A percentile compares a stretch with the other conserved stretches of the same genome.
Evolutionary conservation across 92 coral and sea anemone genomes (phyloP).

Genomic region (Zoanthus solanderi): DNA sequence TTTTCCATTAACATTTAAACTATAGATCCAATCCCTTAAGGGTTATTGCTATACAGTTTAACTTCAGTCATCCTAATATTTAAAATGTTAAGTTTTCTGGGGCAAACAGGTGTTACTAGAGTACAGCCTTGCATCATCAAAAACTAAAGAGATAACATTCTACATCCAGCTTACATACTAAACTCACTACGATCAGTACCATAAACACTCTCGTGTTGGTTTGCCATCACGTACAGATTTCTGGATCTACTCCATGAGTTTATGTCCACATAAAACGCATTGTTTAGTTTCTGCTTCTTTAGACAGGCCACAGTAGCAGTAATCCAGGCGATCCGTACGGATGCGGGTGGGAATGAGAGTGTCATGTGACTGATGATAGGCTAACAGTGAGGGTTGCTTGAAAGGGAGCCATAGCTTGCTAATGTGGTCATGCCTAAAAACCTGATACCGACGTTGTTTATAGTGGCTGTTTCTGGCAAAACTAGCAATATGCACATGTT

Average conservation of each 20-base stretch:
- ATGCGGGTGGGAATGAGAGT: background rate
- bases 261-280: slow-evolving; percentile 63
- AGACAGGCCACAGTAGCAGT: slow-evolving; percentile 56
- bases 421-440: slow-evolving; percentile 63
- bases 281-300: background rate
- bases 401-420: slow-evolving; percentile 69
- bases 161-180: background rate
- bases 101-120: background rate
- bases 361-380: slow-evolving; percentile 37
- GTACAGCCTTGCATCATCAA: background rate
- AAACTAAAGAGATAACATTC: background rate
- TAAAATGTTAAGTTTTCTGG: no score
- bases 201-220: slow-evolving; percentile 42
- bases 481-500: slow-evolving; percentile 22
- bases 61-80: no score
- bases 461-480: no score
- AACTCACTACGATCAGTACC: background rate
- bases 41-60: no score
- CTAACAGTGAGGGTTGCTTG: slow-evolving; percentile 63
- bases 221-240: slow-evolving; percentile 52
- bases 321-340: slow-evolving; percentile 26
- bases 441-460: slow-evolving; percentile 60
- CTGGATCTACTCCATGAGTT: slow-evolving; percentile 55
- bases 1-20: no score
- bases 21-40: no score